phyloP scores from a whole-genome alignment of 2,113 vertebrate species.

The Panurus biarmicus region DNA sequence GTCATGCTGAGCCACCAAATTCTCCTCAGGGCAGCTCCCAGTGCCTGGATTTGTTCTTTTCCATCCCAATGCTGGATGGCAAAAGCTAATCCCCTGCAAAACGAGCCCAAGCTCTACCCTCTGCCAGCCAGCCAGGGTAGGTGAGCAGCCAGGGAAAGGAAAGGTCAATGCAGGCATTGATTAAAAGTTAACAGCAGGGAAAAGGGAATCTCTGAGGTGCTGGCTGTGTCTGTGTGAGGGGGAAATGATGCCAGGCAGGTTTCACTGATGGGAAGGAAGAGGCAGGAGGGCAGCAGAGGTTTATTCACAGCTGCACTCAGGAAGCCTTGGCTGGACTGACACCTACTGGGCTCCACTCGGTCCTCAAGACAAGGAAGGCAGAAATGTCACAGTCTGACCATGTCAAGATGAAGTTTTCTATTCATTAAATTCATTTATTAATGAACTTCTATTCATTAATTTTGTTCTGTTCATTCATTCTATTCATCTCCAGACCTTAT shows the following conservation, averaged over 20 bases:
- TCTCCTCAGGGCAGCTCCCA: neutral
- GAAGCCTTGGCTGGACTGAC: neutral
- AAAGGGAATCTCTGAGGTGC: neutral
- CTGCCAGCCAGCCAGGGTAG: neutral
- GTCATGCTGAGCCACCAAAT: neutral
- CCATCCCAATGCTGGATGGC: neutral
- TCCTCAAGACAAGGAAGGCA: neutral
- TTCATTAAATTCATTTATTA: neutral
- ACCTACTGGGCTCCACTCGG: neutral
- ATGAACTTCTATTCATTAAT: neutral
- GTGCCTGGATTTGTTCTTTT: neutral
- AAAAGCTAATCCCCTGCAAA: neutral
- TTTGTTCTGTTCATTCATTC: neutral
- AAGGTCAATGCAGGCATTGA: neutral
- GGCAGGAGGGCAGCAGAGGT: neutral
- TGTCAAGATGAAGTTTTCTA: neutral
- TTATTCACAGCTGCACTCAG: accelerated
- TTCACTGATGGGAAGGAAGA: neutral
- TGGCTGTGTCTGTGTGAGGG: neutral
- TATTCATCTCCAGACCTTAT: neutral
- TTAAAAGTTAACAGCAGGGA: neutral
- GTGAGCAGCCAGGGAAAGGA: neutral
- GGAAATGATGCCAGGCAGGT: neutral
- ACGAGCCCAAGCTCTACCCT: neutral
- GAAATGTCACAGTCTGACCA: neutral